Evolutionary conservation across 2,797 vertebrate genomes (phyloP).

Genomic region (Fratercula arctica): DNA sequence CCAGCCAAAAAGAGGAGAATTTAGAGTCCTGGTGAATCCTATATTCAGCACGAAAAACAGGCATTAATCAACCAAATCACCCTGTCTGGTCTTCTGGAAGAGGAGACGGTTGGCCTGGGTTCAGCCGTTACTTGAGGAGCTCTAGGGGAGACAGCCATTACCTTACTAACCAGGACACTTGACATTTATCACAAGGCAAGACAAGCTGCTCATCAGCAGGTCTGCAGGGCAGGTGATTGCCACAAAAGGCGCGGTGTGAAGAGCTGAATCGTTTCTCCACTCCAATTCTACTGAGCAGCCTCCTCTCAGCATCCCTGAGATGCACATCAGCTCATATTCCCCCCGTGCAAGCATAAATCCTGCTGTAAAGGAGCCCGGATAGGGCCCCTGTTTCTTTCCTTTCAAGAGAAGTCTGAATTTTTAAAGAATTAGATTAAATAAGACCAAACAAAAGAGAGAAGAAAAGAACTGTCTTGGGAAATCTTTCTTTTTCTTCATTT

Average conservation of each 20-base stretch:
- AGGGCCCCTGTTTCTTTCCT: background rate
- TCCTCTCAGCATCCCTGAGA: background rate
- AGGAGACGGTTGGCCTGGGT: background rate
- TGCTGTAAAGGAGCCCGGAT: background rate
- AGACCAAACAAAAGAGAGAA: constrained; percentile 16
- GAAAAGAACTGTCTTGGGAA: constrained; percentile 29
- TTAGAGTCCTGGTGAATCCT: background rate
- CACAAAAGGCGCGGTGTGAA: background rate
- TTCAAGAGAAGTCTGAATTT: background rate
- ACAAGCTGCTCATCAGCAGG: background rate
- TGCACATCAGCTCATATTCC: background rate
- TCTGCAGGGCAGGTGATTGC: background rate
- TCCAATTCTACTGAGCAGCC: background rate
- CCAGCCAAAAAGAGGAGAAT: background rate
- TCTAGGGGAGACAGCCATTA: background rate
- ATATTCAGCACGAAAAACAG: background rate
- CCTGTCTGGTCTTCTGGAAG: background rate
- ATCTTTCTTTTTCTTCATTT: constrained; percentile 11
- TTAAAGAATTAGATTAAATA: background rate
- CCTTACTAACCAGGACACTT: background rate
- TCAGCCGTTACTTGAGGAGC: background rate
- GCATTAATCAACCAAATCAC: background rate
- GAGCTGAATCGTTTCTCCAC: background rate
- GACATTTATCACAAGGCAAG: background rate
- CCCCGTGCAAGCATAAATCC: background rate